phyloP scores from a whole-genome alignment of 2,888 invertebrate species.

The Agonopterix heracliana region DNA sequence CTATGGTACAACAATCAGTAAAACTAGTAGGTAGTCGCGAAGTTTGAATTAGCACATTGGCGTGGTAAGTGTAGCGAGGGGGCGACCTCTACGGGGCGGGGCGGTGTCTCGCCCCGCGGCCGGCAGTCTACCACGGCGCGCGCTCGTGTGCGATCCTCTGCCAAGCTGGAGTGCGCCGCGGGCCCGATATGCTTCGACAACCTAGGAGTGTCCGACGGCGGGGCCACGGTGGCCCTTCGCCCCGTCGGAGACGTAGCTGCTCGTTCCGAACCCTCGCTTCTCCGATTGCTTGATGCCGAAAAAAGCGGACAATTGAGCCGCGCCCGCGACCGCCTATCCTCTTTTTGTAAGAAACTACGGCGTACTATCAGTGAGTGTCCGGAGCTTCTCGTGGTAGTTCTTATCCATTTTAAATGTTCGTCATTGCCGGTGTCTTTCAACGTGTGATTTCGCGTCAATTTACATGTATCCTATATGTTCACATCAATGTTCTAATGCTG shows the following conservation, averaged over 20 bases:
- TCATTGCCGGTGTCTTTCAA: slow-evolving; percentile 13
- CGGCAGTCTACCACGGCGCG: slow-evolving; percentile 62
- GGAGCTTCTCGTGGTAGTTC: not conserved
- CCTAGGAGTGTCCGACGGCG: slow-evolving; percentile 60
- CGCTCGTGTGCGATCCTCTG: slow-evolving; percentile 64
- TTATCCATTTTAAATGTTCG: slow-evolving; percentile 1
- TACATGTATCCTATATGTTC: slow-evolving; percentile 31
- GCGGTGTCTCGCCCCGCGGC: slow-evolving; percentile 29
- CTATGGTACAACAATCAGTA: slow-evolving; percentile 7
- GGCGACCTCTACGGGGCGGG: slow-evolving; percentile 40
- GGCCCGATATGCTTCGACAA: slow-evolving; percentile 73
- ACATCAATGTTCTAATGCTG: slow-evolving; percentile 68
- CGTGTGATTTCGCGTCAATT: slow-evolving; percentile 8
- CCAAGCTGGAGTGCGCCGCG: slow-evolving; percentile 69
- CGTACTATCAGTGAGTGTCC: slow-evolving; percentile 69
- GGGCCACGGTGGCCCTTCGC: slow-evolving; percentile 46
- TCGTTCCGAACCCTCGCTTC: slow-evolving; percentile 62
- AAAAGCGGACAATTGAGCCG: slow-evolving; percentile 62
- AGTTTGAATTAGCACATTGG: slow-evolving; percentile 54
- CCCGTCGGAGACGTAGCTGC: slow-evolving; percentile 58
- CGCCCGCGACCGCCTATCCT: slow-evolving; percentile 61
- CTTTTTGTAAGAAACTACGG: slow-evolving; percentile 71
- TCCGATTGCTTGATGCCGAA: slow-evolving; percentile 61
- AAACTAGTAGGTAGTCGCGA: slow-evolving; percentile 29
- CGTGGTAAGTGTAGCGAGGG: slow-evolving; percentile 34